phyloP scores from a whole-genome alignment of 92 coral and sea anemone genomes.

The Anthopleura xanthogrammica region DNA sequence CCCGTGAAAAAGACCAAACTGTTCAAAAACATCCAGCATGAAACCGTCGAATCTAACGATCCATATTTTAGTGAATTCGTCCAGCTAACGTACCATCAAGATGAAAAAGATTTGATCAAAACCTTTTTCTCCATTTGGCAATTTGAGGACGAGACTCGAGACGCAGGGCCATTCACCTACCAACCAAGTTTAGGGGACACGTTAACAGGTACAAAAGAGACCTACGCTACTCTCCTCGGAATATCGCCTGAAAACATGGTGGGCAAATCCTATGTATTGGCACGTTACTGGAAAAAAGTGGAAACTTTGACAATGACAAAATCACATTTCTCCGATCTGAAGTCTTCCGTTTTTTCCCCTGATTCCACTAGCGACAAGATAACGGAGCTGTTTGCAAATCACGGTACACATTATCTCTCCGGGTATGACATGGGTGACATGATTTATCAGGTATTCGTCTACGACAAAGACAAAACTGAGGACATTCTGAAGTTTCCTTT shows the following conservation, averaged over 20 bases:
- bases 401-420: slow-evolving; percentile 47
- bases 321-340: slow-evolving; percentile 16
- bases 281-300: slow-evolving; percentile 43
- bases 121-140: slow-evolving; percentile 33
- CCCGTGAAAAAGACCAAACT: slow-evolving; percentile 29
- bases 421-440: slow-evolving; percentile 44
- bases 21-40: slow-evolving; percentile 23
- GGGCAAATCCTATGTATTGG: slow-evolving; percentile 37
- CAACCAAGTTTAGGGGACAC: slow-evolving; percentile 16
- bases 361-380: slow-evolving; percentile 25
- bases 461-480: slow-evolving; percentile 21
- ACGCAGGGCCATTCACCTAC: slow-evolving; percentile 38
- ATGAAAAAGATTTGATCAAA: slow-evolving; percentile 36
- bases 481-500: slow-evolving; percentile 31
- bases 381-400: slow-evolving; percentile 24
- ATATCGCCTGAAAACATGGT: slow-evolving; percentile 45
- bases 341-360: background rate
- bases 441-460: slow-evolving; percentile 46
- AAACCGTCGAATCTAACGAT: slow-evolving; percentile 15
- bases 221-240: slow-evolving; percentile 35
- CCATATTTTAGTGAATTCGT: slow-evolving; percentile 21
- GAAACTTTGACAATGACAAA: slow-evolving; percentile 16
- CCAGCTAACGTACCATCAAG: slow-evolving; percentile 37
- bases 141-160: slow-evolving; percentile 30
- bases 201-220: background rate